phyloP scores from a whole-genome alignment of 1,140 invertebrate genomes.

The Amyelois transitella region DNA sequence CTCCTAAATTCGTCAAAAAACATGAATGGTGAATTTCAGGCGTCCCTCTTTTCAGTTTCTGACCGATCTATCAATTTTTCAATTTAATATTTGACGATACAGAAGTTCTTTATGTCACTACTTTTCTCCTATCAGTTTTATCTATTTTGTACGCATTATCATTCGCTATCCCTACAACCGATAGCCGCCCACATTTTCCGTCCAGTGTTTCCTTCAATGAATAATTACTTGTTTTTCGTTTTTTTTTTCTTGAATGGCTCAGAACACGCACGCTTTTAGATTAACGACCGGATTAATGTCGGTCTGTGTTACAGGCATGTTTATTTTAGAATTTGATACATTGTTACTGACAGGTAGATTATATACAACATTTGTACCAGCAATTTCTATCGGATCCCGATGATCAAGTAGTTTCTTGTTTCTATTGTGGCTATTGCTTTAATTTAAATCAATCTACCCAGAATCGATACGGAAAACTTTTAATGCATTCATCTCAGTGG shows the following conservation, averaged over 20 bases:
- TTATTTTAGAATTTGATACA: neutral
- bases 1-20: too few species aligned
- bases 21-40: too few species aligned
- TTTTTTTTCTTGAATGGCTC: neutral
- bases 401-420: too few species aligned
- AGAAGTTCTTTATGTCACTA: neutral
- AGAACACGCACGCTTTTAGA: neutral
- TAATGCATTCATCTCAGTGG: too few species aligned
- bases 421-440: too few species aligned
- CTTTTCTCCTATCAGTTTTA: too few species aligned
- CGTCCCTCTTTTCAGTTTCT: too few species aligned
- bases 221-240: conserved; percentile 12
- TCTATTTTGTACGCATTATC: neutral
- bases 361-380: neutral
- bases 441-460: too few species aligned
- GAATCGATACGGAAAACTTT: too few species aligned
- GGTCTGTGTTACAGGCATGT: neutral
- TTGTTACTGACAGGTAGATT: neutral
- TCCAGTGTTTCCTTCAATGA: conserved; percentile 5
- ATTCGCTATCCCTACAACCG: neutral
- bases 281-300: neutral
- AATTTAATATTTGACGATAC: too few species aligned
- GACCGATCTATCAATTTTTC: too few species aligned
- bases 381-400: too few species aligned
- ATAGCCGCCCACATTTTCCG: conserved; percentile 20